These are phyloP conservation scores for Psephotus haematonotus DNA, from an alignment of 2,113 vertebrate species.

Conservation along the genomic window DNA sequence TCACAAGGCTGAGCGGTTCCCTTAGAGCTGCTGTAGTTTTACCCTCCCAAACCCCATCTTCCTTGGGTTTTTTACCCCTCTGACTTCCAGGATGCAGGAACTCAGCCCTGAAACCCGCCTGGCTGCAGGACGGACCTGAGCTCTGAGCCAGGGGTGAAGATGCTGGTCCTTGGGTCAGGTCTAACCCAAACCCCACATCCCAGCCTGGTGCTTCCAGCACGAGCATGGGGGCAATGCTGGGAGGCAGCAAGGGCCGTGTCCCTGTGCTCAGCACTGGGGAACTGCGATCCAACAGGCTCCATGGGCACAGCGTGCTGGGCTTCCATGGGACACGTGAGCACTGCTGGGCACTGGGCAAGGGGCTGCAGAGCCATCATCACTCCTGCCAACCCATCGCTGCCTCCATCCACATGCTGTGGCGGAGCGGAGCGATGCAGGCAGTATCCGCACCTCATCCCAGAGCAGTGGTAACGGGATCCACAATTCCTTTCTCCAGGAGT, in stretches of 20 bases:
- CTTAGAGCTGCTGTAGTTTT: accelerated
- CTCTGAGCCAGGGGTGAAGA: background rate
- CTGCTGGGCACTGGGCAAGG: background rate
- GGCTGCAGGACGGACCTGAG: background rate
- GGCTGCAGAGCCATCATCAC: accelerated
- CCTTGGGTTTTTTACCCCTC: background rate
- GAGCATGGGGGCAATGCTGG: background rate
- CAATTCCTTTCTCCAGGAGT: accelerated
- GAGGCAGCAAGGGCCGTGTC: background rate
- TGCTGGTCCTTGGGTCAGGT: background rate
- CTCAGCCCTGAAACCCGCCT: background rate
- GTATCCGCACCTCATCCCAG: background rate
- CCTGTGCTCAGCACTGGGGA: background rate
- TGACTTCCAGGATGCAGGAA: background rate
- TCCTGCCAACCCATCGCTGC: background rate
- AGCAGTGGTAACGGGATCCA: background rate
- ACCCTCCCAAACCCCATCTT: background rate
- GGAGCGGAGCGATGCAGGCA: accelerated
- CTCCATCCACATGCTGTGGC: accelerated
- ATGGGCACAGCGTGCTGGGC: too few species aligned
- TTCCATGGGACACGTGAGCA: background rate
- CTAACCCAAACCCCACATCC: background rate
- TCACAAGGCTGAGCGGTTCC: background rate
- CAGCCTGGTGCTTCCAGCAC: background rate
- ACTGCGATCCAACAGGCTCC: background rate